A percentile compares a stretch with the other conserved stretches of the same genome.
These are phyloP conservation scores for Cephalotes varians DNA, from an alignment of 2,888 invertebrate species.

Conservation along the genomic window DNA sequence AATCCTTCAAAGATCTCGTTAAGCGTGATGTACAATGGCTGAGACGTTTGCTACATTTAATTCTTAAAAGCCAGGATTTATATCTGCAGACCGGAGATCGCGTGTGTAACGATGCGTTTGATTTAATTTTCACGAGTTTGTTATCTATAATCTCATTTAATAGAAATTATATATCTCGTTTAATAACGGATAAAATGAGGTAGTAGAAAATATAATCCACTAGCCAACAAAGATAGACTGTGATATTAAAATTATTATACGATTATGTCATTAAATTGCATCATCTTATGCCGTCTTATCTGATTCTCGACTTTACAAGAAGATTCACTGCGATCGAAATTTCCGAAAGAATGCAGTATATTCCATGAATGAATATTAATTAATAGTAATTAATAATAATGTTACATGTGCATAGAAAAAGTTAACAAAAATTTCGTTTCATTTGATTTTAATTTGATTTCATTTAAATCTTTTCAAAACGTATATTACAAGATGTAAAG, in stretches of 20 bases:
- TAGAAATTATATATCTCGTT: background rate
- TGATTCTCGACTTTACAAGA: background rate
- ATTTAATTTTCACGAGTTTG: constrained; percentile 35
- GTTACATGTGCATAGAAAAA: background rate
- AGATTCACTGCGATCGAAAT: background rate
- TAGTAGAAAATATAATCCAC: background rate
- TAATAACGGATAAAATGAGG: background rate
- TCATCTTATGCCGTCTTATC: background rate
- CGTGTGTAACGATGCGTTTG: constrained; percentile 32
- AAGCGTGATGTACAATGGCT: constrained; percentile 31
- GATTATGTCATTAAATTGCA: background rate
- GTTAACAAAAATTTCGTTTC: background rate
- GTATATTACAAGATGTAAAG: background rate
- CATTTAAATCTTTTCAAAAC: background rate
- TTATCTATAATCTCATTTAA: constrained; percentile 7
- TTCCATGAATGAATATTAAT: background rate
- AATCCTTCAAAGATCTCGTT: constrained; percentile 47
- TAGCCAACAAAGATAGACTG: background rate
- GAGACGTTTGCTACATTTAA: constrained; percentile 27
- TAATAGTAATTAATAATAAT: background rate
- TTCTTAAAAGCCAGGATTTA: background rate
- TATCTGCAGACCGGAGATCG: background rate
- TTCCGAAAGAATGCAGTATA: no score
- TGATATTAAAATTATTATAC: constrained; percentile 9
- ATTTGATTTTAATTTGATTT: no score